A percentile compares a stretch with the other conserved stretches of the same genome.
These are phyloP conservation scores for Microcebus ravelobensis DNA, from an alignment of 2,113 vertebrate species.

Conservation along the genomic window DNA sequence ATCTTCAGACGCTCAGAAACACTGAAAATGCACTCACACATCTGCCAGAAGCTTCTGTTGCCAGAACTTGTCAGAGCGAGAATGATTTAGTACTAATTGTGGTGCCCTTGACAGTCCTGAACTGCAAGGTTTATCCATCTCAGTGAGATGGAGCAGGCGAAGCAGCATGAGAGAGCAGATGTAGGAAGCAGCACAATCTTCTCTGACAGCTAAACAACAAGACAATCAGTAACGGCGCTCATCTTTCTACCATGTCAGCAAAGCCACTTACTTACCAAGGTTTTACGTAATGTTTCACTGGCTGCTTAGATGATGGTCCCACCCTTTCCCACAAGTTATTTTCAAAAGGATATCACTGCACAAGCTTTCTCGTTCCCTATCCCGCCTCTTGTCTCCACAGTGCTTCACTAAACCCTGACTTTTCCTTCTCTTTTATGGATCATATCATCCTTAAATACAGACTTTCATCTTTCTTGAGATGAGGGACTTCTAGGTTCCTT, in stretches of 20 bases:
- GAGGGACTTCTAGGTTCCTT: constrained; percentile 33
- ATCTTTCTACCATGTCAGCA: constrained; percentile 11
- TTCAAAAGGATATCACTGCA: neutral
- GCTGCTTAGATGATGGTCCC: neutral
- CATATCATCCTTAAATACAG: constrained; percentile 45
- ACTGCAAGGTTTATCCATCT: constrained; percentile 52
- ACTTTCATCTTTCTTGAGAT: constrained; percentile 6
- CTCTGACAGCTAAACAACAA: constrained; percentile 50
- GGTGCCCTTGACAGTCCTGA: constrained; percentile 56
- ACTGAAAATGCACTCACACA: constrained; percentile 25
- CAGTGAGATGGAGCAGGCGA: constrained; percentile 10
- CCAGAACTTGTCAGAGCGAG: constrained; percentile 41
- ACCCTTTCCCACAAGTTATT: neutral
- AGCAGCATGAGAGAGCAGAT: neutral
- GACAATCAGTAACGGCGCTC: neutral
- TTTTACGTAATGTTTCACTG: neutral
- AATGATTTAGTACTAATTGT: constrained; percentile 68
- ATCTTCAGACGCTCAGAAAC: neutral
- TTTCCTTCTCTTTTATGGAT: constrained; percentile 48
- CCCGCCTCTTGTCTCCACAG: neutral
- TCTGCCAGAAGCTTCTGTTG: constrained; percentile 56
- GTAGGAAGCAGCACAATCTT: neutral
- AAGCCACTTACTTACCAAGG: neutral
- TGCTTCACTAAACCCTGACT: constrained; percentile 26
- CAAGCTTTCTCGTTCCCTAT: neutral